phyloP scores from a whole-genome alignment of 2,113 vertebrate species.

The Edolisoma coerulescens region DNA sequence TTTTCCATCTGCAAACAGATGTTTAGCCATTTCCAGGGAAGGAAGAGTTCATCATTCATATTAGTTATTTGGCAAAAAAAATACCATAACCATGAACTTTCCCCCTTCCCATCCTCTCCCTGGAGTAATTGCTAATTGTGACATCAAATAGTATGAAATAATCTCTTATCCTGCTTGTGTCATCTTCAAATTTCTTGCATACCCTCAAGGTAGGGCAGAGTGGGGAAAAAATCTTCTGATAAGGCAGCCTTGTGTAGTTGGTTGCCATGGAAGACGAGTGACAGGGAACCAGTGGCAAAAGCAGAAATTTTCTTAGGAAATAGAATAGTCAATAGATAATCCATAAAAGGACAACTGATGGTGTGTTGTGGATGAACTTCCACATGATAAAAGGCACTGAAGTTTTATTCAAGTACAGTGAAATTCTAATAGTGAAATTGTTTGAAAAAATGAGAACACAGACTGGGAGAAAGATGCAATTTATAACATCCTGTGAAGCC shows the following conservation, averaged over 20 bases:
- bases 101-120: not conserved
- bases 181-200: not conserved
- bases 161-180: not conserved
- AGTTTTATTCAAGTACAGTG: not conserved
- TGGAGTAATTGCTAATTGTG: not conserved
- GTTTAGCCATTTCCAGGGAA: not conserved
- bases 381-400: not conserved
- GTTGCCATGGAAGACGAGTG: not conserved
- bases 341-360: not conserved
- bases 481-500: not conserved
- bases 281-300: not conserved
- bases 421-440: not conserved
- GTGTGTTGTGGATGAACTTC: not conserved
- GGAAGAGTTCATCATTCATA: rapidly evolving
- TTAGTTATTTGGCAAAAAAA: not conserved
- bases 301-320: not conserved
- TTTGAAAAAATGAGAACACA: not conserved
- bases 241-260: not conserved
- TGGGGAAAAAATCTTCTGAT: not conserved
- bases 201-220: not conserved
- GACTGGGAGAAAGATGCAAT: not conserved
- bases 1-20: not conserved
- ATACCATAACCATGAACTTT: not conserved
- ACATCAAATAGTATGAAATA: not conserved
- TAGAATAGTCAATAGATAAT: not conserved